Evolutionary conservation across 2,888 invertebrate species (phyloP).

Genomic region (Stenchaetothrips biformis): DNA sequence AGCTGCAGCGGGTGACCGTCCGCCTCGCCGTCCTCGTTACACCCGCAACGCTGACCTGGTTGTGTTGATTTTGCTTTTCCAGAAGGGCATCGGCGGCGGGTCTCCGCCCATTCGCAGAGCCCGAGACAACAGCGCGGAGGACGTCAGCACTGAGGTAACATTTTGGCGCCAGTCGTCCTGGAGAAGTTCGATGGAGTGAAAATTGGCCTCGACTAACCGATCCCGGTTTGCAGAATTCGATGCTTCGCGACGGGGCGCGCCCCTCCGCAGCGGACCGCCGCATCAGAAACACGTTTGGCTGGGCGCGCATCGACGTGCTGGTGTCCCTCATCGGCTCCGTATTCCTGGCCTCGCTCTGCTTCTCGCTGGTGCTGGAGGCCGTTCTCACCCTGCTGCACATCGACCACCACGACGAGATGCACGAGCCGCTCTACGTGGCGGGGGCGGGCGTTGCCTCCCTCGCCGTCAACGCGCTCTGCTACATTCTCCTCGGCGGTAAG

Average conservation of each 20-base stretch:
- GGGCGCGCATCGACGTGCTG: constrained; percentile 86
- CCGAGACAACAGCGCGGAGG: not conserved
- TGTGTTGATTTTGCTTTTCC: constrained; percentile 35
- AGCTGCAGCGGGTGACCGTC: not conserved
- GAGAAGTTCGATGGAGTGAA: too few relatives aligned
- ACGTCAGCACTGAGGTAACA: not conserved
- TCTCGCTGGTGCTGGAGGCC: constrained; percentile 75
- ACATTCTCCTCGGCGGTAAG: constrained; percentile 71
- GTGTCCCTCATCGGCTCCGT: constrained; percentile 76
- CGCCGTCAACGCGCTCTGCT: constrained; percentile 70
- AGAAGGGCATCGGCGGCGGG: constrained; percentile 39
- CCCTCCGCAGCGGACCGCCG: constrained; percentile 49
- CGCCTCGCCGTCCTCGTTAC: constrained; percentile 24
- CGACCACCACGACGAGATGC: constrained; percentile 65
- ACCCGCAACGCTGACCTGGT: not conserved
- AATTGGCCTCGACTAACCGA: too few relatives aligned
- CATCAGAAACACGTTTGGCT: constrained; percentile 84
- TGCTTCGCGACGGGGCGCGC: constrained; percentile 40
- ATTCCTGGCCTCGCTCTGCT: constrained; percentile 74
- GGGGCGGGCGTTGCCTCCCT: constrained; percentile 66
- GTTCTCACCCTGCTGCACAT: constrained; percentile 74
- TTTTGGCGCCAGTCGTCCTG: too few relatives aligned
- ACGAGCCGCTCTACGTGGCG: constrained; percentile 67
- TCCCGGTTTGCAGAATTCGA: constrained; percentile 47
- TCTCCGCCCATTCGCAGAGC: not conserved